Evolutionary conservation across 2,888 invertebrate genomes (phyloP), one percentile per base, ranked within the genome.

Genomic region (Zonitis immaculata): DNA sequence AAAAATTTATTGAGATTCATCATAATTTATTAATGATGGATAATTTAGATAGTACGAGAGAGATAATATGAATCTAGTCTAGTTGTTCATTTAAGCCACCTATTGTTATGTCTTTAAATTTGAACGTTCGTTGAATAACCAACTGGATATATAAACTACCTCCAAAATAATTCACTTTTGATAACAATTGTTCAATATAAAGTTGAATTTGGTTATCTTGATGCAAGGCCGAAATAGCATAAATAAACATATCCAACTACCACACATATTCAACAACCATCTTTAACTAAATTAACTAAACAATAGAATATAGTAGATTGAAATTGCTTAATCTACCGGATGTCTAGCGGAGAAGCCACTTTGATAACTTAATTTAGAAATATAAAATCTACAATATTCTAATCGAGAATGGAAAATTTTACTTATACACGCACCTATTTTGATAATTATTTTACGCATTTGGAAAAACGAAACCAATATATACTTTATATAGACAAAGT

Each of bases 111-210:
- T 20, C 26, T 16, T 42, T 35, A 48, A 49, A 49, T 47, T 14
- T 44, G 50, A 44, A 27, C 54, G 47, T 47, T 43, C 16, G 42
- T 35, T 43, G 49, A 52, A 46, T 55, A 52, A 52, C 45, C 49
- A 49, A 46, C 39, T 44, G 44, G n/a, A n/a, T n/a, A n/a, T 47
- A 53, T 49, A 46, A 49, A 52, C 56, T 52, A n/a, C n/a, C n/a
- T n/a, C n/a, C n/a, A 39, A 16, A 49, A 43, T 52, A 45, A 52
- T 52, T 56, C 44, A 52, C 49, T 56, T 56, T 52, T 56, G 52
- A 56, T 49, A 56, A 56, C 49, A 49, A 56, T 52, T 52, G 54
- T 54, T 44, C 47, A 47, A 39, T 42, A 25, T 22, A 22, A 25
- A 42, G 18, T 39, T 11, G n/a, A 11, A 2, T 39, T 20, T 22